phyloP scores from a whole-genome alignment of 1,140 invertebrate species.

The Neoseiulus cucumeris region DNA sequence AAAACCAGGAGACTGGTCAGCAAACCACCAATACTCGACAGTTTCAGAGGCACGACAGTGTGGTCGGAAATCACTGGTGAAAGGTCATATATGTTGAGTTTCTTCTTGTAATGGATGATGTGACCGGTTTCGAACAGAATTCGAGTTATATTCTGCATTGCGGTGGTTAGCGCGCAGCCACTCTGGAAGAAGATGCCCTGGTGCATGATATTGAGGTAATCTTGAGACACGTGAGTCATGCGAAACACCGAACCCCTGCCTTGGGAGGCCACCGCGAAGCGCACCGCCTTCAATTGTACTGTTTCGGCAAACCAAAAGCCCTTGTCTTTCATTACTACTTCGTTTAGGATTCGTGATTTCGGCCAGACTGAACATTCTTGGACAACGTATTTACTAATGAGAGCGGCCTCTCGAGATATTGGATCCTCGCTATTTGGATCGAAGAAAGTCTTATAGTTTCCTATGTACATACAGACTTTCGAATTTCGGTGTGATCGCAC shows the following conservation, averaged over 20 bases:
- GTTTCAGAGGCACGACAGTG: not conserved
- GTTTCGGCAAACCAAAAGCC: not conserved
- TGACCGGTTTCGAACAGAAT: not conserved
- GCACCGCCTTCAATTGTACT: not conserved
- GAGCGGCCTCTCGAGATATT: not conserved
- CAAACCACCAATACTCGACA: not conserved
- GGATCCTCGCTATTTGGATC: not conserved
- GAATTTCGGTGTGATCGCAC: not conserved
- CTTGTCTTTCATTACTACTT: not conserved
- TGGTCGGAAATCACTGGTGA: not conserved
- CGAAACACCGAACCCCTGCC: not conserved
- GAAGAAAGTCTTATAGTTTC: not conserved
- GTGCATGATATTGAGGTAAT: not conserved
- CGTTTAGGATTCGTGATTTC: not conserved
- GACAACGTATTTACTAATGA: not conserved
- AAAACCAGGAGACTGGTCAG: not conserved
- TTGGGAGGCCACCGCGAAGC: not conserved
- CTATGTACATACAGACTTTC: not conserved
- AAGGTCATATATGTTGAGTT: not conserved
- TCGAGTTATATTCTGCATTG: not conserved
- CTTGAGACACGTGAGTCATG: not conserved
- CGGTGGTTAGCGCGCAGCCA: not conserved
- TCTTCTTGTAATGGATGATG: not conserved
- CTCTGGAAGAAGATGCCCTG: not conserved
- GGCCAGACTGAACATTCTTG: not conserved